These are phyloP conservation scores for Dendrolimus kikuchii DNA, from an alignment of 1,140 invertebrate species.

Conservation along the genomic window DNA sequence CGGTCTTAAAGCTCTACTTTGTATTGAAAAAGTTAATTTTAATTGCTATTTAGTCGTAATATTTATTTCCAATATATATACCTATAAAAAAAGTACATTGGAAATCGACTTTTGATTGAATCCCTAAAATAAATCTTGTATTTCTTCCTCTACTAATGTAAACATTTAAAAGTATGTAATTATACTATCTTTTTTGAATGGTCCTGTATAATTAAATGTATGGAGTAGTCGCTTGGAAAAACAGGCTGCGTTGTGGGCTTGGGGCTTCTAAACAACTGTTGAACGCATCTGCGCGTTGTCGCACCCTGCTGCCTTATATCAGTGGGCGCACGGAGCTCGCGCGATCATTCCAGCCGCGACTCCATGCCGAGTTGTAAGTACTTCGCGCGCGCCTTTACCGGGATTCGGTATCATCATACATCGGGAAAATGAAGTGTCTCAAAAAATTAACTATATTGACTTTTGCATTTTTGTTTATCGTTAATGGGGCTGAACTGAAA, in stretches of 20 bases:
- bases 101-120: too few species aligned
- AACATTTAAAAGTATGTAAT: too few species aligned
- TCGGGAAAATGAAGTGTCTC: slow-evolving; percentile 44
- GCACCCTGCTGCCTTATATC: slow-evolving; percentile 33
- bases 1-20: too few species aligned
- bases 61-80: too few species aligned
- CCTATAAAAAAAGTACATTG: too few species aligned
- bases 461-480: slow-evolving; percentile 28
- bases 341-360: slow-evolving; percentile 31
- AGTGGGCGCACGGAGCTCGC: slow-evolving; percentile 17
- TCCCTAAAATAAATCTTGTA: too few species aligned
- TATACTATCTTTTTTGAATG: too few species aligned
- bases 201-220: not conserved
- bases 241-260: slow-evolving; percentile 17
- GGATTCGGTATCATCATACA: slow-evolving; percentile 1
- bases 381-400: slow-evolving; percentile 6
- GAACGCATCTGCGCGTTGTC: slow-evolving; percentile 48
- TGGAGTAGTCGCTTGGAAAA: slow-evolving; percentile 3
- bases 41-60: too few species aligned
- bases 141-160: too few species aligned
- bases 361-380: slow-evolving; percentile 16
- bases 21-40: too few species aligned
- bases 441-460: slow-evolving; percentile 30
- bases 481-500: slow-evolving; percentile 32
- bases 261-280: slow-evolving; percentile 53